Percentiles rank a stretch among this genome's conserved stretches.
Evolutionary conservation across 2,888 invertebrate species (phyloP).

Genomic region (Drosophila fungiperda): DNA sequence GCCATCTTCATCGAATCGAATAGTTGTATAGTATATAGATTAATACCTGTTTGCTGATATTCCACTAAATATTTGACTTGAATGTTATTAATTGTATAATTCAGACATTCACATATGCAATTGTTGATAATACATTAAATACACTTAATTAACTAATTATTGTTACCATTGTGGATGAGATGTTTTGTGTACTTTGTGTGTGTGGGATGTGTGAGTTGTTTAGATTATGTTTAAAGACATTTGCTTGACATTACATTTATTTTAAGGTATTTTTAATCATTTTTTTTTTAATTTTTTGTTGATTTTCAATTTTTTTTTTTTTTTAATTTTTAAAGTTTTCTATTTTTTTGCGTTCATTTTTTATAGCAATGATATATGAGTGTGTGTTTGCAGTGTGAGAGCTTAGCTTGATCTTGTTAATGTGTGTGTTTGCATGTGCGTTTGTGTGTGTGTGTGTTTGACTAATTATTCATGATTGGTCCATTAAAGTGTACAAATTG

Average conservation of each 20-base stretch:
- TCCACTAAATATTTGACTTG: conserved; percentile 43
- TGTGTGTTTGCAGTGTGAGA: conserved; percentile 50
- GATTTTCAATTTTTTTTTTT: conserved; percentile 21
- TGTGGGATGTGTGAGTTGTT: conserved; percentile 49
- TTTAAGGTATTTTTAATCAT: conserved; percentile 26
- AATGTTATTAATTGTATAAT: conserved; percentile 47
- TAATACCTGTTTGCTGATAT: conserved; percentile 55
- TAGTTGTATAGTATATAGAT: conserved; percentile 20
- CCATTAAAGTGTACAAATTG: conserved; percentile 63
- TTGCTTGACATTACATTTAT: conserved; percentile 45
- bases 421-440: background rate
- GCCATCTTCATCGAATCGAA: conserved; percentile 5
- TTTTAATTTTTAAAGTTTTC: conserved; percentile 31
- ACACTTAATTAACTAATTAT: conserved; percentile 84
- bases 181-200: conserved; percentile 58
- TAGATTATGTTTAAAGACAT: conserved; percentile 54
- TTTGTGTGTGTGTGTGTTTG: conserved; percentile 2
- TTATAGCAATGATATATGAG: conserved; percentile 70
- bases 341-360: conserved; percentile 42
- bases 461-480: conserved; percentile 56
- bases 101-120: conserved; percentile 66
- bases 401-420: conserved; percentile 45
- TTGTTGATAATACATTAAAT: conserved; percentile 59
- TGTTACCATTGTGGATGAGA: conserved; percentile 85
- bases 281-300: conserved; percentile 14